These are phyloP conservation scores for Pinna nobilis DNA, from an alignment of 1,140 invertebrate species.

Conservation along the genomic window DNA sequence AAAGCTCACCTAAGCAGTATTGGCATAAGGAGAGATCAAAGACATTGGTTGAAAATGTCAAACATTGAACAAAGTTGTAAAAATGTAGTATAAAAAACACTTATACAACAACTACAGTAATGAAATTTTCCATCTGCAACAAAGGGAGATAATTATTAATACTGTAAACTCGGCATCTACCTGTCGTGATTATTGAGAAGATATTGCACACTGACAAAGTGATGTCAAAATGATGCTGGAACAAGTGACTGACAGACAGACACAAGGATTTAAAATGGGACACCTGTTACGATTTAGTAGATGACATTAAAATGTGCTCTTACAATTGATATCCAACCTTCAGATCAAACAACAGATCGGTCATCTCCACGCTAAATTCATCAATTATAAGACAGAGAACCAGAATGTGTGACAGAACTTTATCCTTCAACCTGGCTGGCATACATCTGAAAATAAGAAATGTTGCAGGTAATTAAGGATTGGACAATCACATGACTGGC, in stretches of 20 bases:
- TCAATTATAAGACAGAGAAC: slow-evolving; percentile 50
- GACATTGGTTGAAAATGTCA: no score
- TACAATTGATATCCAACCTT: slow-evolving; percentile 45
- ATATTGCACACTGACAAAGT: no score
- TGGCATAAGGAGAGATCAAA: no score
- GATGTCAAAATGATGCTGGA: no score
- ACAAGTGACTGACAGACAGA: background rate
- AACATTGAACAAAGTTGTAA: no score
- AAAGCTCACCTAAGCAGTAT: no score
- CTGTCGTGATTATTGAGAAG: no score
- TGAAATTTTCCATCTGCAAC: no score
- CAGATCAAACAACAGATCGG: slow-evolving; percentile 45
- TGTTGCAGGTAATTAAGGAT: background rate
- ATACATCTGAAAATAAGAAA: slow-evolving; percentile 41
- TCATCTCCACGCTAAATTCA: slow-evolving; percentile 39
- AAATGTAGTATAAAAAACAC: no score
- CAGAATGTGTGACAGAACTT: slow-evolving; percentile 50
- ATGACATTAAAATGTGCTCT: background rate
- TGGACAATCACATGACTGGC: background rate
- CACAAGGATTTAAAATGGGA: background rate
- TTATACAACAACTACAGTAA: no score
- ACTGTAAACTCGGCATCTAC: no score
- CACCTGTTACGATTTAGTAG: background rate
- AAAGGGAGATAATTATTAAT: no score
- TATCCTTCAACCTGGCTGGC: slow-evolving; percentile 52